A percentile compares a stretch with the other conserved stretches of the same genome.
phyloP scores from a whole-genome alignment of 2,888 invertebrate genomes.

The Cephus nigrinus region DNA sequence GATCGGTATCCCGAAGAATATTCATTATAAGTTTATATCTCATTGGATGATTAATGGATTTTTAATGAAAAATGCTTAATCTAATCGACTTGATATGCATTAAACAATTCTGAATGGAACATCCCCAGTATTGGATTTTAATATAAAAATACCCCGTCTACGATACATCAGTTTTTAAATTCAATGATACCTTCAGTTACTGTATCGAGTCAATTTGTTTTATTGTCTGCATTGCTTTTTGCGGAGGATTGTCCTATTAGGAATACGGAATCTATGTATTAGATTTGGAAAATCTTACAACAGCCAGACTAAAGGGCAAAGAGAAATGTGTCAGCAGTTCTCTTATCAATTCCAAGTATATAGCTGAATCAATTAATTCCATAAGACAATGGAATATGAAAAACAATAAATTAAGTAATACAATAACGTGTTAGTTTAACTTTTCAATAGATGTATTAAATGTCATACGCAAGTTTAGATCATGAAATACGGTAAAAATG shows the following conservation, averaged over 20 bases:
- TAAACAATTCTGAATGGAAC: conserved; percentile 31
- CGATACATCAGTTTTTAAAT: conserved; percentile 39
- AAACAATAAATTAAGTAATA: not conserved
- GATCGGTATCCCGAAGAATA: not conserved
- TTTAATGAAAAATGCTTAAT: conserved; percentile 7
- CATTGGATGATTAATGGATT: not conserved
- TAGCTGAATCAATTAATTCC: not conserved
- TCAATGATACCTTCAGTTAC: conserved; percentile 31
- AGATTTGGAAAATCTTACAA: not conserved
- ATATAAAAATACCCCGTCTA: conserved; percentile 64
- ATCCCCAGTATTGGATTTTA: conserved; percentile 38
- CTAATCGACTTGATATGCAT: conserved; percentile 26
- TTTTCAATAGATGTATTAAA: not conserved
- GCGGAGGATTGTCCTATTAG: conserved; percentile 53
- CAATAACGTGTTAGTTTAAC: not conserved
- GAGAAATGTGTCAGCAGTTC: not conserved
- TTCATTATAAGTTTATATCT: not conserved
- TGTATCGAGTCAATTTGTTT: conserved; percentile 44
- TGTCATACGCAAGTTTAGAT: not conserved
- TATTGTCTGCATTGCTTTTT: conserved; percentile 64
- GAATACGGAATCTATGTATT: not conserved
- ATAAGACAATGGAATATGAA: not conserved
- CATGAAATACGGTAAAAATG: not conserved
- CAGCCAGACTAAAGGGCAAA: not conserved
- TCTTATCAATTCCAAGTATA: not conserved